Evolutionary conservation across 2,888 invertebrate species (phyloP).

Genomic region (Dryomyza anilis): DNA sequence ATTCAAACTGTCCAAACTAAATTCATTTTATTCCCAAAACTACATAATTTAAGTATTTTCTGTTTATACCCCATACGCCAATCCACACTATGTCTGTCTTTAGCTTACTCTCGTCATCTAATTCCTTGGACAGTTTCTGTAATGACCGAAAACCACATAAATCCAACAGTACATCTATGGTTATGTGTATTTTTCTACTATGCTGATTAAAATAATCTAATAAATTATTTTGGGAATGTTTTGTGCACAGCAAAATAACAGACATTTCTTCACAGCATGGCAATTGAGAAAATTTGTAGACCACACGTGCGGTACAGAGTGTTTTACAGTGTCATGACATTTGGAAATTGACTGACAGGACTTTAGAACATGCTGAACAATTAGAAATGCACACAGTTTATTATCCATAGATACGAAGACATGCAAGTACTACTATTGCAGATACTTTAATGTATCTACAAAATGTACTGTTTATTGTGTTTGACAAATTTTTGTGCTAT

Average conservation of each 20-base stretch:
- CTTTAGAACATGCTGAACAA: too few relatives aligned
- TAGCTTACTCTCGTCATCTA: neutral
- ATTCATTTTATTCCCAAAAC: too few relatives aligned
- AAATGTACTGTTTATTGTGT: slow-evolving; percentile 18
- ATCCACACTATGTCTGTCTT: neutral
- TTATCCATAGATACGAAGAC: slow-evolving; percentile 21
- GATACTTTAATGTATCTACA: neutral
- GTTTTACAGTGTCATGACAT: too few relatives aligned
- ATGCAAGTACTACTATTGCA: neutral
- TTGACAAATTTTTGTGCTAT: neutral
- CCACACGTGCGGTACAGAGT: too few relatives aligned
- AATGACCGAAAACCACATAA: neutral
- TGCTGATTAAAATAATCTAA: slow-evolving; percentile 15
- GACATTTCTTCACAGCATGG: neutral
- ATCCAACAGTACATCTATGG: neutral
- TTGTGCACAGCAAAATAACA: too few relatives aligned
- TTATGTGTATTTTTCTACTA: neutral
- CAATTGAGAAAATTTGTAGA: too few relatives aligned
- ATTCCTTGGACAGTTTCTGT: slow-evolving; percentile 9
- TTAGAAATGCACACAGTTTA: too few relatives aligned
- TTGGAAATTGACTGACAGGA: too few relatives aligned
- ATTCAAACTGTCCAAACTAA: too few relatives aligned
- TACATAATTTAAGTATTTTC: too few relatives aligned
- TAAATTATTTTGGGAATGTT: slow-evolving; percentile 17
- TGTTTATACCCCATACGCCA: too few relatives aligned